Evolutionary conservation across 2,888 invertebrate species (phyloP), one percentile per base, ranked within the genome.

Genomic region (Drosophila ezoana): DNA sequence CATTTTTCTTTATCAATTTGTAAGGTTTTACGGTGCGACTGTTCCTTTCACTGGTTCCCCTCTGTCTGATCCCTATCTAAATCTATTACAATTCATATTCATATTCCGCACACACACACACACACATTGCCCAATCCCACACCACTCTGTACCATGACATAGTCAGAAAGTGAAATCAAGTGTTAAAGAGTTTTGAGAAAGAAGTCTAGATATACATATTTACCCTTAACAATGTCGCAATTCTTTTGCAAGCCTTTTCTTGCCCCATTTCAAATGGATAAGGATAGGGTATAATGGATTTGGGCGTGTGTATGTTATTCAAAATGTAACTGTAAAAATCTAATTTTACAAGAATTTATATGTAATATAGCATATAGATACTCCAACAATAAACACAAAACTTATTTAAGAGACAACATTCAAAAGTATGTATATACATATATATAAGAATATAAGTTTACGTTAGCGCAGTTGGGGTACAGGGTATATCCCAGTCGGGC

Each of bases 11-110:
- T 67, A 76, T 82, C 69, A 73, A 79, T 81, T 81, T 79, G 40
- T 49, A 35, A 67, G 74, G 81, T 83, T 86, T 86, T 64, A 81
- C 79, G 84, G 79, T 76, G 63, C 51, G 45, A 14, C 76, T 83
- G 69, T 52, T 83, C 74, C 72, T 68, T 82, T 82, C 63, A 81
- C 51, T 65, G 65, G 47, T 60, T 53, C 20, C 33, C 61, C 60
- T 62, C 67, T 72, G 37, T 63, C 72, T 75, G 85, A 85, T 85
- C 76, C 87, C 63, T 72, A 87, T 87, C 85, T 74, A 73, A 85
- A 79, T 75, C 87, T 73, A 87, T 87, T 85, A 82, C 71, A 81
- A 85, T 77, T 87, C 86, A 83, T 85, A 87, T 87, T 85, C 85
- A 79, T 87, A 87, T 82, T 79, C 73, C 72, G 52, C 41, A 68